Evolutionary conservation across 2,888 invertebrate genomes (phyloP), one percentile per base, ranked within the genome.

Genomic region (Ornithoptera priamus): DNA sequence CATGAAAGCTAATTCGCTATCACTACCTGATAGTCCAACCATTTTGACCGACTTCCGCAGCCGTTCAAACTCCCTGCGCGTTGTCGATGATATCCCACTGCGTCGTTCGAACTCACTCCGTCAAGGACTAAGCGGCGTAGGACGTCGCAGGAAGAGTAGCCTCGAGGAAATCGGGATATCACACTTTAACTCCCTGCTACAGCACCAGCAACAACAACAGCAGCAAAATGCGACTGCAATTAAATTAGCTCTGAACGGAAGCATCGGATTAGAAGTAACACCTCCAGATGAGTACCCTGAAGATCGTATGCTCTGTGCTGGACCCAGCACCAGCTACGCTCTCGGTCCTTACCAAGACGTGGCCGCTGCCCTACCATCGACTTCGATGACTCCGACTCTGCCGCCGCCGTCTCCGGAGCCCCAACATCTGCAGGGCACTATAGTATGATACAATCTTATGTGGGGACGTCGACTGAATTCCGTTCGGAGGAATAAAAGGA

Each of bases 371-470:
- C 75, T 92, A 75, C 89, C 90, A 50, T 81, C 88, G 59, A 85
- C 87, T 74, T 89, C 87, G 5, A 75, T 85, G 77, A 87, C 82
- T 70, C 85, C 82, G 56, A 80, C 81, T 72, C 81, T 81, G 73
- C 85, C 89, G 15, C 78, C 86, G 17, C 82, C 88, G 12, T 81
- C 92, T 50, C 89, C 90, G 30, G 95, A 95, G 81, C 94, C 96
- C 22, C 96, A 96, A 84, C 96, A 96, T 82, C 92, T 97, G 73
- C 97, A 97, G 89, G 97, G 97, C 77, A 97, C 97, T 84, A 97
- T 97, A 90, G 97, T 97, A 97, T 97, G 97, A 97, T 97, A 97
- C 94, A 95, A 97, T 95, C 96, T 97, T 74, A 97, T 97, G 97
- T 97, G 97, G 97, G 96, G 97, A 94, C 96, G 96, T 90, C 95